Conservation (phyloP, 2,113 vertebrate genomes). For the Melospiza georgiana region DNA sequence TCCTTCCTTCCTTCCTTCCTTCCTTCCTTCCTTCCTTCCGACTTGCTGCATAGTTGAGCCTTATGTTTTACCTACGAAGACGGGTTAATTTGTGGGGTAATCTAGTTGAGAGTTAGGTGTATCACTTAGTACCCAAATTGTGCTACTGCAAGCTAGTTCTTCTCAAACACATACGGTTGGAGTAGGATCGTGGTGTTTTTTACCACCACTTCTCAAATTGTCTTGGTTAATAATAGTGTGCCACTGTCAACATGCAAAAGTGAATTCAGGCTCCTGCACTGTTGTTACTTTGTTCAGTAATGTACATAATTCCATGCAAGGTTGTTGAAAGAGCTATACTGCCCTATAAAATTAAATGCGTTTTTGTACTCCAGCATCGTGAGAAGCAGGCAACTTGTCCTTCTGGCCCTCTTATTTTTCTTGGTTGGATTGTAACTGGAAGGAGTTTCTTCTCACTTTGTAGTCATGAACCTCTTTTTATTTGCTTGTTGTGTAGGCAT, state of each 20-base stretch:
- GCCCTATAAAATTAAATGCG: background rate
- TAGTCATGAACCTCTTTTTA: background rate
- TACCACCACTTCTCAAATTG: background rate
- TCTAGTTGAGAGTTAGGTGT: background rate
- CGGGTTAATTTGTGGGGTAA: background rate
- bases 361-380: background rate
- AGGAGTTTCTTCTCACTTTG: background rate
- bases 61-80: background rate
- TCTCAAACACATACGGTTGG: background rate
- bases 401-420: slow-evolving; percentile 4
- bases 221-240: background rate
- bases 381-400: background rate
- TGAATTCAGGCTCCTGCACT: background rate
- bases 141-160: background rate
- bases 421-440: background rate
- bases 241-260: background rate
- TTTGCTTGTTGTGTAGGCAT: background rate
- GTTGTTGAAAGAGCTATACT: background rate
- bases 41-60: background rate
- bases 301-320: background rate
- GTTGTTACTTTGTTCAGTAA: background rate
- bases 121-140: background rate
- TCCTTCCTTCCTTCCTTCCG: background rate
- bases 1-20: too few species aligned
- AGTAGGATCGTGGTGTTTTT: background rate